A percentile compares a stretch with the other conserved stretches of the same genome.
phyloP scores from a whole-genome alignment of 2,113 vertebrate genomes.

The Cyprinus carpio region DNA sequence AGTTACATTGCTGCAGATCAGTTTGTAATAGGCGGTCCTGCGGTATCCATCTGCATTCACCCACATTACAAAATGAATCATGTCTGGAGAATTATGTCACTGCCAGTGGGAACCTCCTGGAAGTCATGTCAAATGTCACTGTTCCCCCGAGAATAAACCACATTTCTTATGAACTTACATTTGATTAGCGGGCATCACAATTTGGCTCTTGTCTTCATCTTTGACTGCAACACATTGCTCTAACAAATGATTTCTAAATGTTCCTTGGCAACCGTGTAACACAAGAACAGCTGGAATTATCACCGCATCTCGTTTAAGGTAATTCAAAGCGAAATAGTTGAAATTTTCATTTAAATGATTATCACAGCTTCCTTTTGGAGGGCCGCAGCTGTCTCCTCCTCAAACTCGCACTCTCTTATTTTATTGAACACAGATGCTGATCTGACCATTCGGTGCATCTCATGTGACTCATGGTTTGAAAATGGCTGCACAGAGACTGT shows the following conservation, averaged over 20 bases:
- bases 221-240: background rate
- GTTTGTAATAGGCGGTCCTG: background rate
- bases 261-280: background rate
- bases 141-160: background rate
- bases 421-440: slow-evolving; percentile 28
- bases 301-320: background rate
- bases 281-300: slow-evolving; percentile 2
- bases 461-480: slow-evolving; percentile 9
- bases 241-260: background rate
- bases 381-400: slow-evolving; percentile 7
- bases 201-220: background rate
- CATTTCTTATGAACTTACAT: background rate
- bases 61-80: background rate
- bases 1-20: background rate
- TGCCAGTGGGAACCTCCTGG: background rate
- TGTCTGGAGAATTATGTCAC: background rate
- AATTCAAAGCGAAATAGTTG: background rate
- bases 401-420: slow-evolving; percentile 8
- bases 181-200: background rate
- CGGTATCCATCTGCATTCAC: background rate
- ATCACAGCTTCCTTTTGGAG: slow-evolving; percentile 16
- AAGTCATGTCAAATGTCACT: background rate
- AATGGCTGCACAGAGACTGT: slow-evolving; percentile 2
- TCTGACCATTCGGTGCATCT: slow-evolving; percentile 15
- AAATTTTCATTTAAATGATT: slow-evolving; percentile 11